A percentile compares a stretch with the other conserved stretches of the same genome.
Conservation (phyloP, 2,888 invertebrate genomes). For the Cheilosia vernalis region DNA sequence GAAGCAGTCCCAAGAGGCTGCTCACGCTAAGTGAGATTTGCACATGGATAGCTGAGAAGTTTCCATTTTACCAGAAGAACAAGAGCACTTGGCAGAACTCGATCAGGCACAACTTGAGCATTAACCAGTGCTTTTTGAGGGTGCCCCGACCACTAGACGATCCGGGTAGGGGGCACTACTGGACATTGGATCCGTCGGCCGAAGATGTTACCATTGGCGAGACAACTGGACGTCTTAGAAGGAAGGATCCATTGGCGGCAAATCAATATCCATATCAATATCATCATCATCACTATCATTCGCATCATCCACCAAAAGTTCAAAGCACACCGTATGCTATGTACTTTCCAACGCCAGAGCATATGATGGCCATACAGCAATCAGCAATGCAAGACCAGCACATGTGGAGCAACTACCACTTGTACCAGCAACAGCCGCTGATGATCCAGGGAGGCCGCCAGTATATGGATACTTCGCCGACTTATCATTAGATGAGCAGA, state of each 20-base stretch:
- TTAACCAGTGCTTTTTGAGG: slow-evolving; percentile 97
- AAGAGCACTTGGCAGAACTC: slow-evolving; percentile 99
- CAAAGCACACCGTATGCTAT: slow-evolving; percentile 76
- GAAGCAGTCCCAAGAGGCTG: slow-evolving; percentile 94
- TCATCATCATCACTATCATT: slow-evolving; percentile 50
- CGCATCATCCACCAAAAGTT: slow-evolving; percentile 55
- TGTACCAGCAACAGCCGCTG: slow-evolving; percentile 41
- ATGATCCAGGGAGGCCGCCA: neutral
- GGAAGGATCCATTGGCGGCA: slow-evolving; percentile 81
- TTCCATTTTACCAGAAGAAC: slow-evolving; percentile 97
- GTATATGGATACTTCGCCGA: neutral
- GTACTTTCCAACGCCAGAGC: slow-evolving; percentile 79
- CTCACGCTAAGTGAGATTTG: slow-evolving; percentile 97
- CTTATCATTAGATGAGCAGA: neutral
- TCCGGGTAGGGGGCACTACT: slow-evolving; percentile 99
- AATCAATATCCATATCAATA: slow-evolving; percentile 78
- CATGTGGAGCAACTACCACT: slow-evolving; percentile 47
- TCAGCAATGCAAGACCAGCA: slow-evolving; percentile 47
- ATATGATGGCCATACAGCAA: slow-evolving; percentile 63
- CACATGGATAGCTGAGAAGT: slow-evolving; percentile 98
- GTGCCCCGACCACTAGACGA: slow-evolving; percentile 98
- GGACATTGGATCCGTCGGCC: slow-evolving; percentile 97
- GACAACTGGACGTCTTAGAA: slow-evolving; percentile 95
- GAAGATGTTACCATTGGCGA: slow-evolving; percentile 99
- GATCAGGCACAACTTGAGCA: slow-evolving; percentile 84